phyloP scores from a whole-genome alignment of 2,797 vertebrate species.

The Pangasius larnaudii region DNA sequence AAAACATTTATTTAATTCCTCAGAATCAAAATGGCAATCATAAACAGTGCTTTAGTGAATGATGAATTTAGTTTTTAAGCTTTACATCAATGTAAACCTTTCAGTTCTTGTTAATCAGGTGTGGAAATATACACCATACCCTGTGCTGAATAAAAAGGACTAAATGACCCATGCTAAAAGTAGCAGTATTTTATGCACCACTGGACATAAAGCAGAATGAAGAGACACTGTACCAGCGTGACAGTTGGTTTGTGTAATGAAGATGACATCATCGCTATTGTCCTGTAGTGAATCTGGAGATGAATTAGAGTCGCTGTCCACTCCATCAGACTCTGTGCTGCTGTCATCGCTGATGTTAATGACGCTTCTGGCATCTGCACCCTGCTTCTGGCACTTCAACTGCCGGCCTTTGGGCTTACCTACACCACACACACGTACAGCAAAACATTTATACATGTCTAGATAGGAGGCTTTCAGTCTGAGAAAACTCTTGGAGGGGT shows the following conservation, averaged over 20 bases:
- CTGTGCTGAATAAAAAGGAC: neutral
- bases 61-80: neutral
- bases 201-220: neutral
- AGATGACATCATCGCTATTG: slow-evolving; percentile 87
- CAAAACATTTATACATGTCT: neutral
- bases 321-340: slow-evolving; percentile 90
- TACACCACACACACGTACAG: slow-evolving; percentile 55
- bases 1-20: neutral
- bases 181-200: neutral
- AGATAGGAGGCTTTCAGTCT: neutral
- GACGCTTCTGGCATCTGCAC: slow-evolving; percentile 71
- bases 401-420: slow-evolving; percentile 84
- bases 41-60: neutral
- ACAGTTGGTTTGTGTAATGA: slow-evolving; percentile 80
- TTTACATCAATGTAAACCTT: neutral
- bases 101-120: neutral
- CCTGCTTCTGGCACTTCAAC: slow-evolving; percentile 78
- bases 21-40: neutral
- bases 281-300: slow-evolving; percentile 92
- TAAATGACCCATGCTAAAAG: neutral
- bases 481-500: neutral
- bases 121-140: neutral
- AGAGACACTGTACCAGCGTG: slow-evolving; percentile 69
- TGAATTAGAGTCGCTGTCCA: slow-evolving; percentile 95
- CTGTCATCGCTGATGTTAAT: slow-evolving; percentile 95